Conservation (phyloP, 2,888 invertebrate genomes). For the Itoplectis maculator region DNA sequence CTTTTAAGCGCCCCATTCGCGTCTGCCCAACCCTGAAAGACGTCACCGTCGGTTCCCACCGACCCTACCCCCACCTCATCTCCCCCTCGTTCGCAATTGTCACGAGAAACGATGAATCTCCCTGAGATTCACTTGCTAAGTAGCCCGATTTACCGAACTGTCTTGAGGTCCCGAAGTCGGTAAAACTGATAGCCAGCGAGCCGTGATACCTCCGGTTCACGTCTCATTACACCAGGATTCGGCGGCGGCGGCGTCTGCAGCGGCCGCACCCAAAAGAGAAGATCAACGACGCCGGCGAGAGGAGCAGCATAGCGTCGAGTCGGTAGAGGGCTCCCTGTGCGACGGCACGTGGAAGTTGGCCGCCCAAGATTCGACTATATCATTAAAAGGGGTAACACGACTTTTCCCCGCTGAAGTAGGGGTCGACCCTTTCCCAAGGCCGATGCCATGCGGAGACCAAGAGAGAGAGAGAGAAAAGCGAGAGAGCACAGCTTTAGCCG, state of each 20-base stretch:
- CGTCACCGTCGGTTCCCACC: no score
- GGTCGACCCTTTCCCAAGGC: not conserved
- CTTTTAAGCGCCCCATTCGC: not conserved
- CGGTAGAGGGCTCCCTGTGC: no score
- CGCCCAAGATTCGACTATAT: slow-evolving; percentile 27
- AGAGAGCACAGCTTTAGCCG: slow-evolving; percentile 25
- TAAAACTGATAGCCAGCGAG: slow-evolving; percentile 40
- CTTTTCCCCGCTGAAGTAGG: not conserved
- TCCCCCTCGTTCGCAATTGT: no score
- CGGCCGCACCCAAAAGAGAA: not conserved
- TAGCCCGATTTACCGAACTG: slow-evolving; percentile 18
- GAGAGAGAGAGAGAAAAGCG: no score
- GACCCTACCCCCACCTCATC: no score
- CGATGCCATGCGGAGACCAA: slow-evolving; percentile 20
- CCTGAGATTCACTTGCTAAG: slow-evolving; percentile 13
- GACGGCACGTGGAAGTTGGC: no score
- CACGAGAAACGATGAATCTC: slow-evolving; percentile 1
- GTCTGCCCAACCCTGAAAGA: no score
- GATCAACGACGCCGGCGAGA: slow-evolving; percentile 16
- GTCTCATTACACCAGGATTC: slow-evolving; percentile 47
- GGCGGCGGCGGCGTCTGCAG: no score
- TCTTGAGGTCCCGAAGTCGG: not conserved
- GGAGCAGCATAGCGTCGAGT: no score
- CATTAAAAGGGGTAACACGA: slow-evolving; percentile 28
- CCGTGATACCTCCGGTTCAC: slow-evolving; percentile 5